These are phyloP conservation scores for Sinella curviseta DNA, from an alignment of 1,140 invertebrate species.

Conservation along the genomic window DNA sequence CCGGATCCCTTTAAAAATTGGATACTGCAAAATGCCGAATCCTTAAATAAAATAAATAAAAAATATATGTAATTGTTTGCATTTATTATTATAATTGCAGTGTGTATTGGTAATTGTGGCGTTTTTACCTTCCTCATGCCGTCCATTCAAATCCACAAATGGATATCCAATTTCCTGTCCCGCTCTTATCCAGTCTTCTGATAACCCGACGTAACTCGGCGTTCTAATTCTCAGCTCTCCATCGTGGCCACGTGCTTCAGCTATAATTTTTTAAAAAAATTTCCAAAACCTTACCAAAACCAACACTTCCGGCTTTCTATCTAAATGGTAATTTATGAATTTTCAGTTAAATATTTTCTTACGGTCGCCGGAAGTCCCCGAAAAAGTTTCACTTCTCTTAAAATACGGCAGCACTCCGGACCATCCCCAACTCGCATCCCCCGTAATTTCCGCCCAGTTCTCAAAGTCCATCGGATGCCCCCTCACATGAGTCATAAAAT, in stretches of 20 bases:
- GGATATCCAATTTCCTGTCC: slow-evolving; percentile 21
- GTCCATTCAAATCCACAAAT: slow-evolving; percentile 23
- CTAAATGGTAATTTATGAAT: background rate
- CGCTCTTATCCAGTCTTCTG: slow-evolving; percentile 6
- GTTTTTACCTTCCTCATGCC: background rate
- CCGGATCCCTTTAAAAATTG: slow-evolving; percentile 1
- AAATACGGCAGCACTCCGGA: slow-evolving; percentile 60
- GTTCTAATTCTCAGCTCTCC: slow-evolving; percentile 4
- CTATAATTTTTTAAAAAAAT: slow-evolving; percentile 23
- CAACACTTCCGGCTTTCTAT: background rate
- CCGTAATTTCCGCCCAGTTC: slow-evolving; percentile 58
- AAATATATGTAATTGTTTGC: background rate
- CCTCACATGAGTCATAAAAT: slow-evolving; percentile 67
- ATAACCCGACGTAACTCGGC: slow-evolving; percentile 5
- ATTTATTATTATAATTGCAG: background rate
- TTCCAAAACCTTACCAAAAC: no score
- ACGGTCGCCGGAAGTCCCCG: slow-evolving; percentile 12
- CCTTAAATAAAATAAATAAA: no score
- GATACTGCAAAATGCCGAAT: background rate
- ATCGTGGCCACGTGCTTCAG: background rate
- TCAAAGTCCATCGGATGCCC: slow-evolving; percentile 67
- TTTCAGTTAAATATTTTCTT: background rate
- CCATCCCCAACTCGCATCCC: slow-evolving; percentile 59
- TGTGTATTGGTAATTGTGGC: background rate
- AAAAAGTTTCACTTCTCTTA: slow-evolving; percentile 54